phyloP scores from a whole-genome alignment of 2,797 vertebrate species.

The Anguilla marmorata region DNA sequence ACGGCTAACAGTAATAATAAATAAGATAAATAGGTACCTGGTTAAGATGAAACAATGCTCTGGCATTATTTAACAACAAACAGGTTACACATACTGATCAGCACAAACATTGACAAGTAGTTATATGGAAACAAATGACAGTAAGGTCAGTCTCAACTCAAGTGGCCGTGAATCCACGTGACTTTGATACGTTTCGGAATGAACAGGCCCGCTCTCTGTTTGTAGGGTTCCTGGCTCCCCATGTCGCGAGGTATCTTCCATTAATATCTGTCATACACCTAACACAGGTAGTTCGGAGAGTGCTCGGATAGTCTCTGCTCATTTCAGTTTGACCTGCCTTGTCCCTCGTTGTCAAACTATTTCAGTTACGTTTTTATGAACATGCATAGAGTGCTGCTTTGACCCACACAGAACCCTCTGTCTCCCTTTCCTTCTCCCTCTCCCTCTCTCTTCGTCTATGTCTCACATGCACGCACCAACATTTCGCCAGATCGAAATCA shows the following conservation, averaged over 20 bases:
- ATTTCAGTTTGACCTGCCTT: background rate
- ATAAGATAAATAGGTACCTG: background rate
- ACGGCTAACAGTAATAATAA: background rate
- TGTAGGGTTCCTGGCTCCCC: background rate
- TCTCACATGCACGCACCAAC: too few species aligned
- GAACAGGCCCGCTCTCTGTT: background rate
- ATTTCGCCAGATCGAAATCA: background rate
- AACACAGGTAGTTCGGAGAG: background rate
- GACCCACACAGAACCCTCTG: background rate
- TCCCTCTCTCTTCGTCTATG: background rate
- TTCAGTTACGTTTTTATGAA: slow-evolving; percentile 14
- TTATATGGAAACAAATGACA: background rate
- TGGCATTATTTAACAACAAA: background rate
- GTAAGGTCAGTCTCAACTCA: background rate
- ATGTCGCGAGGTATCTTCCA: too few species aligned
- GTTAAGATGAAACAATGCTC: background rate
- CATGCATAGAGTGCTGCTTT: background rate
- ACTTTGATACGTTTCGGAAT: background rate
- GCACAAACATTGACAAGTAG: background rate
- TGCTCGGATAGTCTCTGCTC: too few species aligned
- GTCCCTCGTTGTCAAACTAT: background rate
- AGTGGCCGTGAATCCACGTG: background rate
- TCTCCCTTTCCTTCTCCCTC: background rate
- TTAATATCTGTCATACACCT: too few species aligned
- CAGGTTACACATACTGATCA: background rate